Conservation (phyloP, 2,113 vertebrate genomes). For the Thunnus thynnus region DNA sequence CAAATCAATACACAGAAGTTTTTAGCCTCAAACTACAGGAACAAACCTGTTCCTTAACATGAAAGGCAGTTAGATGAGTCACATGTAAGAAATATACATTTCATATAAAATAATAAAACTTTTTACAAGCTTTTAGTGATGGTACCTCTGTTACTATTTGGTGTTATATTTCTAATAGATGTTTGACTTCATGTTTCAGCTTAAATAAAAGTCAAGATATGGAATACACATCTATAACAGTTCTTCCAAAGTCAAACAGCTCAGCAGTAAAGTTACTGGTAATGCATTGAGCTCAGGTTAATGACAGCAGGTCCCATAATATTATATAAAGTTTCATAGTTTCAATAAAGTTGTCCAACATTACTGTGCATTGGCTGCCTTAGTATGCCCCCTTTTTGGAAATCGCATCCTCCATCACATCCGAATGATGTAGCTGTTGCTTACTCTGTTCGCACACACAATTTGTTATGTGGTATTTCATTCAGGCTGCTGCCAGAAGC, state of each 20-base stretch:
- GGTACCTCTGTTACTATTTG: constrained; percentile 31
- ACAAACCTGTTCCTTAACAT: background rate
- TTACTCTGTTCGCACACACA: constrained; percentile 73
- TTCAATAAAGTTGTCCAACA: constrained; percentile 77
- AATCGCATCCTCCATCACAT: constrained; percentile 68
- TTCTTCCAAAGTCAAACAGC: constrained; percentile 72
- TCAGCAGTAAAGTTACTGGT: constrained; percentile 65
- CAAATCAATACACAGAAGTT: too few species aligned
- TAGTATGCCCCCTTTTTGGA: constrained; percentile 70
- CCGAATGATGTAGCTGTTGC: constrained; percentile 77
- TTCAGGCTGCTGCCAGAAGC: constrained; percentile 75
- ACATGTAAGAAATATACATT: background rate
- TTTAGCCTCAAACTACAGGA: background rate
- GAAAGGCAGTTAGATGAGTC: background rate
- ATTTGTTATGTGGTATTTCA: constrained; percentile 81
- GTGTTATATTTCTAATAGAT: constrained; percentile 38
- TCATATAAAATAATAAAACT: constrained; percentile 28
- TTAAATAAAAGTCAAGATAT: constrained; percentile 70
- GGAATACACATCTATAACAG: constrained; percentile 51
- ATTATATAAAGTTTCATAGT: constrained; percentile 73
- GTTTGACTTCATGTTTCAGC: constrained; percentile 67
- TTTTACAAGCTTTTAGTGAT: constrained; percentile 40
- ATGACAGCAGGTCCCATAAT: constrained; percentile 70
- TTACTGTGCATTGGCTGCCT: constrained; percentile 59
- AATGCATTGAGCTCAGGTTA: constrained; percentile 74